These are phyloP conservation scores for Centropus bengalensis DNA, from an alignment of 2,113 vertebrate species.

Conservation along the genomic window DNA sequence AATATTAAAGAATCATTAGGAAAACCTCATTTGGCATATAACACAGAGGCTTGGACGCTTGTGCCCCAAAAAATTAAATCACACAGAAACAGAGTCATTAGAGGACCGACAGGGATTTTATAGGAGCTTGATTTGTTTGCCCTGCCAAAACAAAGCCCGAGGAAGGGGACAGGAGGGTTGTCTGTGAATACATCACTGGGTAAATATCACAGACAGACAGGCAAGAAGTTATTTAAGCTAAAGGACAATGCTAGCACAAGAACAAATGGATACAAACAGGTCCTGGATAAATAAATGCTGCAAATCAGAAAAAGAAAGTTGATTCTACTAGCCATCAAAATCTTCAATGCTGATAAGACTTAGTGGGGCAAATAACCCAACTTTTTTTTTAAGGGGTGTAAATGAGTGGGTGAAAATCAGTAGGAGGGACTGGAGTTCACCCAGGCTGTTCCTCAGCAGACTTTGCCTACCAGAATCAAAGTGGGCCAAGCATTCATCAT, in stretches of 20 bases:
- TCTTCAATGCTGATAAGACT: neutral
- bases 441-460: neutral
- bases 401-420: neutral
- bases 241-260: neutral
- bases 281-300: neutral
- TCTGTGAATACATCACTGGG: constrained; percentile 21
- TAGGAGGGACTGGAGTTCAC: neutral
- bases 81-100: neutral
- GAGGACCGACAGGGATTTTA: constrained; percentile 21
- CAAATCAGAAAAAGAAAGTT: neutral
- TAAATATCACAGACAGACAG: constrained; percentile 35
- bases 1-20: neutral
- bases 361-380: neutral
- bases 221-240: neutral
- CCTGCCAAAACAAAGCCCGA: constrained; percentile 26
- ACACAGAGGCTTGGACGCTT: neutral
- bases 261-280: neutral
- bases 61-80: neutral
- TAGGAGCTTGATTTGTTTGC: neutral
- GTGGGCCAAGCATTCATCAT: constrained; percentile 34
- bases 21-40: neutral
- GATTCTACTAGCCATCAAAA: neutral
- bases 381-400: neutral
- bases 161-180: neutral
- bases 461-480: constrained; percentile 20